Evolutionary conservation across 2,113 vertebrate species (phyloP), one percentile per base, ranked within the genome.

Genomic region (Apodemus sylvaticus): DNA sequence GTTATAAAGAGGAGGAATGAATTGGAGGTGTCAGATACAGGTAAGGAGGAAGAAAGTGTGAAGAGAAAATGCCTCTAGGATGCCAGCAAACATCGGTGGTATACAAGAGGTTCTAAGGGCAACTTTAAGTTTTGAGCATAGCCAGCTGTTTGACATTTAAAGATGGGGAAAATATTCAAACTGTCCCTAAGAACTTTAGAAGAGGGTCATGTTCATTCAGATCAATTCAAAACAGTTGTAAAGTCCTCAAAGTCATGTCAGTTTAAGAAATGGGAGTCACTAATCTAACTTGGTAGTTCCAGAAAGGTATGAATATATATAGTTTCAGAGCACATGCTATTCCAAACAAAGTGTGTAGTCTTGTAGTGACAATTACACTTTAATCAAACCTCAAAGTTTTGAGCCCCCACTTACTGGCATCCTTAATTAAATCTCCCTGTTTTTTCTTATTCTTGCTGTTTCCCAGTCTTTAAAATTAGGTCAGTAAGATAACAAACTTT

Each of bases 201-300:
- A 71, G 53, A 89, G 14, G 34, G 39, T 17, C 81, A 34, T 90
- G 66, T 53, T 90, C 64, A 82, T 16, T 58, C 55, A 87, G 7
- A 78, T 70, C n/a, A 89, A 79, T 96, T 94, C 89, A 90, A 94
- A 97, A 95, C 58, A 96, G 86, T 71, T 70, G 91, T 12, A 0
- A 24, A 86, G 51, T 42, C 42, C 42, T 89, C 55, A 92, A 95
- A 93, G 24, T 71, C 78, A 34, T 34, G 42, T 48, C 81, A 81
- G 22, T 70, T 78, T 94, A 79, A 36, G 66, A 97, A 97, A 90
- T 12, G 66, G 58, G 60, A 96, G 73, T 48, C 36, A 74, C 60
- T 64, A 78, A 87, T 62, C 31, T 55, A 94, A 71, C 53, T 5
- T 2, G 24, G n/a, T 83, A 78, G 74, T 85, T 87, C 53, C 53